Base-by-base conservation (phyloP, 2,888 invertebrate species). In the Mesoligia furuncula region DNA sequence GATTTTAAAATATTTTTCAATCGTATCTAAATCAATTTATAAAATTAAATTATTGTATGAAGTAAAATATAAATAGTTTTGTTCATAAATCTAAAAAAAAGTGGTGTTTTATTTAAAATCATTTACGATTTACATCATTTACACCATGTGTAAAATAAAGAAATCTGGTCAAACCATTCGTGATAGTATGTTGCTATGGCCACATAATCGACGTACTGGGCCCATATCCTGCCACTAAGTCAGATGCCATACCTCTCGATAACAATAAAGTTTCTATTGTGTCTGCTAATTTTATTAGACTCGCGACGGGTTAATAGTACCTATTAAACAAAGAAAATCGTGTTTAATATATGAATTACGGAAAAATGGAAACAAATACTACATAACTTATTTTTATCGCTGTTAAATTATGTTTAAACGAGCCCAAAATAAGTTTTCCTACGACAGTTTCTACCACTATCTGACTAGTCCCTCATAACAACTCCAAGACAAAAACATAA, bases 401-500 rank as follows among this genome's bases (percentile, higher is more conserved):
- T 27, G 27, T 48, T 64, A 45, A 36, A 51, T 9, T 27, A 39
- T 15, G 0, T 62, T 54, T 39, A 24, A 45, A 31, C 15, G 9
- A 31, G 17, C 54, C 15, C 31, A 5, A 57, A 36, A 54, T 36
- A 45, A n/a, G 17, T 57, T 15, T 64, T 75, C 17, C 8, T 27
- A 8, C 3, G 1, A 20, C 15, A 11, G 36, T 1, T 31, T 67
- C 31, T 42, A 65, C 31, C 24, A 69, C 45, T 72, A 67, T 80
- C 57, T n/a, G 20, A 64, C 64, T 64, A 61, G 31, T 20, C 5
- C 17, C 39, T 36, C 74, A 67, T 76, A 79, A 67, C 48, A 65
- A 42, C n/a, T 39, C 7, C 61, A 62, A 73, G 73, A 81, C 66
- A 62, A 78, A 61, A 71, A 57, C 45, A 70, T 75, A 84, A 86